These are phyloP conservation scores for Pelecanus crispus DNA, from an alignment of 2,113 vertebrate genomes.

Conservation along the genomic window DNA sequence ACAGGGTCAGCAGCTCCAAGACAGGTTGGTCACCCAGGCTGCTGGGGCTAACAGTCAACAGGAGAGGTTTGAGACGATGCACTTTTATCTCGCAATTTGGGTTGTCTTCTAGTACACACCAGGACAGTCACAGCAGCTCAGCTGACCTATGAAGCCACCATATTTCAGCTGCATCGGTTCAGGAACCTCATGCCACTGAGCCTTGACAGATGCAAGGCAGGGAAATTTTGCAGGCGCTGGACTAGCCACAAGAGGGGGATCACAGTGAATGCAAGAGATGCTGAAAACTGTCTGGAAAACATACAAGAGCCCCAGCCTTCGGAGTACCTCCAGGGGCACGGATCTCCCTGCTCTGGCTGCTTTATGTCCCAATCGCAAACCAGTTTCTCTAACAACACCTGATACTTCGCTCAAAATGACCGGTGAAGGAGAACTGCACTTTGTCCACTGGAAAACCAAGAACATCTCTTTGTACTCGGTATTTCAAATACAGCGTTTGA, in stretches of 20 bases:
- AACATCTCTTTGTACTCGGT: not conserved
- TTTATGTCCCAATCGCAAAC: not conserved
- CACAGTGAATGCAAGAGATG: not conserved
- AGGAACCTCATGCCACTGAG: not conserved
- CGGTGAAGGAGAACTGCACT: not conserved
- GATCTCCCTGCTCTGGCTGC: not conserved
- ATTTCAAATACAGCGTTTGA: not conserved
- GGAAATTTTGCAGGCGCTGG: not conserved
- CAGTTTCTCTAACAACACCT: not conserved
- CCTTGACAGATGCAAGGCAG: not conserved
- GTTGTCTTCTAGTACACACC: not conserved
- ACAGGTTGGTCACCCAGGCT: not conserved
- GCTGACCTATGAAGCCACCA: not conserved
- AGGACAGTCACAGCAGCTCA: not conserved
- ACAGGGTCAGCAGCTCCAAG: not conserved
- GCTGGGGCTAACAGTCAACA: no score
- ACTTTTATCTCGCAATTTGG: accelerated
- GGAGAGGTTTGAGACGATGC: not conserved
- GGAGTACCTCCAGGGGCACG: no score
- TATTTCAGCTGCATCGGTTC: not conserved
- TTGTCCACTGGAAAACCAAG: not conserved
- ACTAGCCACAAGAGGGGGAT: slow-evolving; percentile 57
- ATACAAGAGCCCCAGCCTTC: not conserved
- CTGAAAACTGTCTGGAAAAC: not conserved
- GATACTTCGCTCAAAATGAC: accelerated